Evolutionary conservation across 2,113 vertebrate species (phyloP), one percentile per base, ranked within the genome.

Genomic region (Blennius ocellaris): DNA sequence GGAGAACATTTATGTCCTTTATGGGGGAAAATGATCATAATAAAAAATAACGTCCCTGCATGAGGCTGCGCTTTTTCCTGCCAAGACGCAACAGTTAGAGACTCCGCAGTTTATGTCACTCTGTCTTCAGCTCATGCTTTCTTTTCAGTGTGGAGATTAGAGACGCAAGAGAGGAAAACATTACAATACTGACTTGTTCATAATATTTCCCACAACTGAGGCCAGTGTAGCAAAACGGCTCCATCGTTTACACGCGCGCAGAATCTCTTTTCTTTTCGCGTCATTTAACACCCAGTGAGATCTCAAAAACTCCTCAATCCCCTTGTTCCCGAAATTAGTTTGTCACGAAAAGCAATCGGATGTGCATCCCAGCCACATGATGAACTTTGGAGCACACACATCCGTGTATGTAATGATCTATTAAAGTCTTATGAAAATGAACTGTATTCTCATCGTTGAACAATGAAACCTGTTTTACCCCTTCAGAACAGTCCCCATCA

Each of bases 91-190:
- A 56, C 61, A 71, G 60, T 48, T 41, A 44, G 57, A 68, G 63
- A 69, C 21, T 14, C 8, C 15, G 7, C 11, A 52, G 11, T 39
- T 8, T 6, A 43, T 49, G 40, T 50, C 15, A 62, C 14, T 41
- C 52, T 50, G 44, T 44, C 47, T 59, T 70, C 14, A 21, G 41
- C 53, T 67, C 57, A 80, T 41, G 76, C 77, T 11, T 21, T 41
- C 8, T n/a, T 12, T 47, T 59, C 48, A 67, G 55, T 41, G 58
- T 53, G 67, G 16, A 70, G 38, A 59, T 62, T 52, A 16, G 43
- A 58, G 54, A 59, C 21, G 21, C 21, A 30, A 30, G 21, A 30
- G 21, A 30, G 21, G 52, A 47, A 82, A 41, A 61, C 58, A 40
- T 15, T 7, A 10, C 43, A 59, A 10, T 55, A 68, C 75, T 80